A percentile compares a stretch with the other conserved stretches of the same genome.
phyloP scores from a whole-genome alignment of 2,888 invertebrate species.

The Hirtodrosophila trivittata region DNA sequence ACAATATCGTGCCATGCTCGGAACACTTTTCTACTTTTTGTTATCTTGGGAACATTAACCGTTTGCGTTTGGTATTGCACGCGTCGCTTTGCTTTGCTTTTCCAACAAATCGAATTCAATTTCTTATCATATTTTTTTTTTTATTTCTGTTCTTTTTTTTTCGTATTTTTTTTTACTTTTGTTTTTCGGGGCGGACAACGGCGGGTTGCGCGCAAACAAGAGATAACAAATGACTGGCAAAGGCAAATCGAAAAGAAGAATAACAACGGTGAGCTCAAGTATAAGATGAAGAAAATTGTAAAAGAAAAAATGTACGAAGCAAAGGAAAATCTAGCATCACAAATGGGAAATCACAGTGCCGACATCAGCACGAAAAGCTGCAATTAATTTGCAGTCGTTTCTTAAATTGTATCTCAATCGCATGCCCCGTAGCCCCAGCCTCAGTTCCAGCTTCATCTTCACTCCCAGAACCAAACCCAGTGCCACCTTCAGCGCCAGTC shows the following conservation, averaged over 20 bases:
- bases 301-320: conserved; percentile 7
- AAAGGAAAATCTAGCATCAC: conserved; percentile 11
- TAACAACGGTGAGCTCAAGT: conserved; percentile 60
- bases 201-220: conserved; percentile 14
- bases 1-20: conserved; percentile 26
- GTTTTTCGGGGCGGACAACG: conserved; percentile 17
- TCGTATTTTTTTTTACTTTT: conserved; percentile 9
- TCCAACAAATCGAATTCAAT: conserved; percentile 55
- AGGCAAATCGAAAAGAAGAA: conserved; percentile 52
- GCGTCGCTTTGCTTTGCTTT: conserved; percentile 44
- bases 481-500: too few species aligned
- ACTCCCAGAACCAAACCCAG: too few species aligned
- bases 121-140: conserved; percentile 50
- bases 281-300: background rate
- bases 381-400: conserved; percentile 63
- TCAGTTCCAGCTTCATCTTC: background rate
- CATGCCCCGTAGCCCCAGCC: conserved; percentile 4
- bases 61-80: conserved; percentile 52
- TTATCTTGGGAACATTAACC: conserved; percentile 54
- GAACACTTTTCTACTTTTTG: conserved; percentile 36
- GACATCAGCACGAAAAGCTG: conserved; percentile 58
- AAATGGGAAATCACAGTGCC: conserved; percentile 20
- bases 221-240: conserved; percentile 68
- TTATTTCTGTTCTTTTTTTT: conserved; percentile 1
- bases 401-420: conserved; percentile 52